A percentile compares a stretch with the other conserved stretches of the same genome.
These are phyloP conservation scores for Subanguina moxae DNA, from an alignment of 1,140 invertebrate species.

Conservation along the genomic window DNA sequence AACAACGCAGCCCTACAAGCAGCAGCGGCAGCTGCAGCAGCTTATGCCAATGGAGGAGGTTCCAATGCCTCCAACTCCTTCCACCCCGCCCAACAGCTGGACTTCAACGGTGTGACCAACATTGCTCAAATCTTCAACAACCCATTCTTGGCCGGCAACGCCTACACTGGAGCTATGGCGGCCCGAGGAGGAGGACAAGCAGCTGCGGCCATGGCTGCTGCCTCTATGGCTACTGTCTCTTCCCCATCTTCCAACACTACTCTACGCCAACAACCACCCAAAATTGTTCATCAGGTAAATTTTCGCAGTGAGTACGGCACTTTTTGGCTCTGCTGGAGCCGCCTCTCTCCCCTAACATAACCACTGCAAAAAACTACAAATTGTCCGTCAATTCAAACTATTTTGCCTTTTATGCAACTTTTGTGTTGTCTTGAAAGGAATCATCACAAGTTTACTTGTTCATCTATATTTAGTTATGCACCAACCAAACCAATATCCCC, in stretches of 20 bases:
- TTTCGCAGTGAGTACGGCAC: no score
- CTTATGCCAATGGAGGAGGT: slow-evolving; percentile 6
- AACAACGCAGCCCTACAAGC: neutral
- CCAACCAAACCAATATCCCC: no score
- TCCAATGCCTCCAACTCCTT: neutral
- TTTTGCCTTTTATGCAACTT: no score
- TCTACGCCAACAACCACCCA: slow-evolving; percentile 27
- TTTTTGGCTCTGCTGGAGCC: no score
- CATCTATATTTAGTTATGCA: no score
- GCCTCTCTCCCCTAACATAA: no score
- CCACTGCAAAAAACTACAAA: no score
- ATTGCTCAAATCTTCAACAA: slow-evolving; percentile 46
- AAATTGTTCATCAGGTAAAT: slow-evolving; percentile 28
- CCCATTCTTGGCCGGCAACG: slow-evolving; percentile 16
- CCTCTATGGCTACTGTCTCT: slow-evolving; percentile 16
- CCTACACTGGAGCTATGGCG: neutral
- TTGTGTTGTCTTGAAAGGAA: no score
- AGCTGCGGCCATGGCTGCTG: slow-evolving; percentile 24
- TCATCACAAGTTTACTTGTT: no score
- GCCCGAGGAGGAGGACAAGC: slow-evolving; percentile 8
- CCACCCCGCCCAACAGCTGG: slow-evolving; percentile 17
- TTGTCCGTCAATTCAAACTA: no score
- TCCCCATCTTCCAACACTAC: slow-evolving; percentile 12
- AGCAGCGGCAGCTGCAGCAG: slow-evolving; percentile 7
- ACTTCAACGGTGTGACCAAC: slow-evolving; percentile 47